Evolutionary conservation across 1,140 invertebrate species (phyloP).

Genomic region (Drosophila mauritiana): DNA sequence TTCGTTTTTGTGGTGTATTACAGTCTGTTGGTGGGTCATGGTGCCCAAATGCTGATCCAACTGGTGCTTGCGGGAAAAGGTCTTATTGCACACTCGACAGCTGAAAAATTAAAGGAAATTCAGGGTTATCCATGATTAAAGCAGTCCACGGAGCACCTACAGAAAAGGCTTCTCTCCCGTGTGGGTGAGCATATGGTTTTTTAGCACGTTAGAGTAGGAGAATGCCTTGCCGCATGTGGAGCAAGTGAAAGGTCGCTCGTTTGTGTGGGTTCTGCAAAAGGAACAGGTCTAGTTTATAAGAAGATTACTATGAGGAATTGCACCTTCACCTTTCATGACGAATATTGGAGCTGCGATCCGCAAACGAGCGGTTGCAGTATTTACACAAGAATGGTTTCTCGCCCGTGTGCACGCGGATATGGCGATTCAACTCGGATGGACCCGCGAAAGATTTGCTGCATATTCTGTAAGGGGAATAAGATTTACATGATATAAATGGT

Average conservation of each 20-base stretch:
- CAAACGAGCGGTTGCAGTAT: slow-evolving; percentile 90
- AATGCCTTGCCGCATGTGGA: slow-evolving; percentile 90
- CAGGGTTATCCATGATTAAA: neutral
- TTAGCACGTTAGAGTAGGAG: slow-evolving; percentile 88
- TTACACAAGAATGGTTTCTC: slow-evolving; percentile 89
- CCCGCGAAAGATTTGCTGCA: slow-evolving; percentile 77
- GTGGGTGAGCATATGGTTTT: slow-evolving; percentile 86
- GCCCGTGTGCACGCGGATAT: slow-evolving; percentile 79
- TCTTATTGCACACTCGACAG: slow-evolving; percentile 80
- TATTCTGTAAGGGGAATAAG: slow-evolving; percentile 47
- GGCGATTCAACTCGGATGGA: slow-evolving; percentile 74
- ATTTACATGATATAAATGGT: neutral
- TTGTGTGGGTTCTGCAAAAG: slow-evolving; percentile 87
- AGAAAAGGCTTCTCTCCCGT: slow-evolving; percentile 82
- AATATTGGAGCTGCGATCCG: slow-evolving; percentile 87
- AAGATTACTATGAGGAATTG: neutral
- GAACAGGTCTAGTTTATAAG: neutral
- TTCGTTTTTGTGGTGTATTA: slow-evolving; percentile 56
- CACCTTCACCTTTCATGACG: slow-evolving; percentile 86
- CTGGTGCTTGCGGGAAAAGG: slow-evolving; percentile 81
- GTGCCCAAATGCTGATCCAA: slow-evolving; percentile 78
- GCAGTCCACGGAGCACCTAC: slow-evolving; percentile 40
- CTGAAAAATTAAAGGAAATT: slow-evolving; percentile 34
- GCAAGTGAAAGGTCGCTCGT: slow-evolving; percentile 90
- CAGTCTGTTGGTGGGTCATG: slow-evolving; percentile 80